A percentile compares a stretch with the other conserved stretches of the same genome.
phyloP scores from a whole-genome alignment of 2,888 invertebrate species.

The Megaustenia siamemsis region DNA sequence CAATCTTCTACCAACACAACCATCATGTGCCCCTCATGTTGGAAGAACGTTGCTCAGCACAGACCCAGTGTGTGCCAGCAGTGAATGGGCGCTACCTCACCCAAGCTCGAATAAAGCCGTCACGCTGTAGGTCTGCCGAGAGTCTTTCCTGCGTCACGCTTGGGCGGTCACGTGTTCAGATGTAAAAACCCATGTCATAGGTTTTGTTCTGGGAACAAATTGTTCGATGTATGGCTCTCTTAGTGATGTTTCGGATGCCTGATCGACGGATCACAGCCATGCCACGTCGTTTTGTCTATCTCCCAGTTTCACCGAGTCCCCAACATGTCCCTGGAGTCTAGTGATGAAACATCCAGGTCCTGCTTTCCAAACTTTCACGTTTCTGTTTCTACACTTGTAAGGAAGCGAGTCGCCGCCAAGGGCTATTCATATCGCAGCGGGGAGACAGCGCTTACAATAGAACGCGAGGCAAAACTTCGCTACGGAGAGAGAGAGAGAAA shows the following conservation, averaged over 20 bases:
- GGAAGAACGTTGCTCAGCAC: too few species aligned
- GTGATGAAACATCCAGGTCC: neutral
- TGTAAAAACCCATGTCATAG: neutral
- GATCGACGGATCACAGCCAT: slow-evolving; percentile 16
- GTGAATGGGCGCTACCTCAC: neutral
- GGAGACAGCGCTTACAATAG: neutral
- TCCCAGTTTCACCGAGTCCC: neutral
- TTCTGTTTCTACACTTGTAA: neutral
- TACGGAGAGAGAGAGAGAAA: too few species aligned
- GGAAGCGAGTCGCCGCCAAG: neutral
- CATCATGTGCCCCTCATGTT: too few species aligned
- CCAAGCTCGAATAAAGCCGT: slow-evolving; percentile 34
- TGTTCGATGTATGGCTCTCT: slow-evolving; percentile 16
- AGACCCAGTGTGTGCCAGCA: too few species aligned
- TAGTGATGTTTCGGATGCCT: slow-evolving; percentile 7
- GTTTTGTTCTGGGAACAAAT: slow-evolving; percentile 10
- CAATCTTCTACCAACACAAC: too few species aligned
- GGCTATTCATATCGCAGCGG: neutral
- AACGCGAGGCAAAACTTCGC: too few species aligned
- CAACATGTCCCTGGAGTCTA: neutral
- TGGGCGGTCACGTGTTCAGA: neutral
- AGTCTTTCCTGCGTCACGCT: slow-evolving; percentile 24
- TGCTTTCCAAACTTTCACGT: neutral
- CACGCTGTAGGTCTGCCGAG: slow-evolving; percentile 20
- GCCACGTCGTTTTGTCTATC: neutral